Evolutionary conservation across 2,888 invertebrate species (phyloP).

Genomic region (Oligia latruncula): DNA sequence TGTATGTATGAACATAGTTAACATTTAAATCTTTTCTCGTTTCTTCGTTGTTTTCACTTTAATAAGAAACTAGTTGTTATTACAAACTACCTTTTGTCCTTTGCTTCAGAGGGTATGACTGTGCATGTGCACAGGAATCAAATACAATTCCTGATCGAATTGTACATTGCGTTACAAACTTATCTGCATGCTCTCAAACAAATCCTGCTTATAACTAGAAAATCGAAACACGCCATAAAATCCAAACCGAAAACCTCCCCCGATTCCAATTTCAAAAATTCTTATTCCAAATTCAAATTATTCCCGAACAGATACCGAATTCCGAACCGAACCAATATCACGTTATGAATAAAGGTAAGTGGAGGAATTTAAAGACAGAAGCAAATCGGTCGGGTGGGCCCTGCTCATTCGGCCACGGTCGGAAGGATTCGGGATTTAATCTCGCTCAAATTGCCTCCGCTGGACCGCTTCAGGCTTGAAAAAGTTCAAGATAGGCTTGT

Average conservation of each 20-base stretch:
- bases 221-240: slow-evolving; percentile 59
- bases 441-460: slow-evolving; percentile 77
- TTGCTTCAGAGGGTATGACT: too few species aligned
- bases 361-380: slow-evolving; percentile 68
- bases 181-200: slow-evolving; percentile 1
- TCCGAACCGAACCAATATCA: slow-evolving; percentile 68
- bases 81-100: background rate
- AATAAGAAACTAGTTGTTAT: background rate
- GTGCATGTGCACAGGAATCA: background rate
- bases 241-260: slow-evolving; percentile 45
- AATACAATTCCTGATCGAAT: slow-evolving; percentile 4
- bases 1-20: background rate
- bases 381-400: slow-evolving; percentile 62
- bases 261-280: slow-evolving; percentile 65
- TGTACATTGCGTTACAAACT: slow-evolving; percentile 14
- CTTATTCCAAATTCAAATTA: slow-evolving; percentile 70
- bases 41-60: background rate
- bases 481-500: slow-evolving; percentile 70
- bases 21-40: background rate
- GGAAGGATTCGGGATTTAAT: slow-evolving; percentile 76
- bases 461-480: slow-evolving; percentile 69
- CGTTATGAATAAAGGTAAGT: slow-evolving; percentile 73
- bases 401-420: slow-evolving; percentile 71
- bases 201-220: slow-evolving; percentile 33
- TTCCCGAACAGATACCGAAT: slow-evolving; percentile 69